Evolutionary conservation across 2,113 vertebrate genomes (phyloP).

Genomic region (Thymallus thymallus): DNA sequence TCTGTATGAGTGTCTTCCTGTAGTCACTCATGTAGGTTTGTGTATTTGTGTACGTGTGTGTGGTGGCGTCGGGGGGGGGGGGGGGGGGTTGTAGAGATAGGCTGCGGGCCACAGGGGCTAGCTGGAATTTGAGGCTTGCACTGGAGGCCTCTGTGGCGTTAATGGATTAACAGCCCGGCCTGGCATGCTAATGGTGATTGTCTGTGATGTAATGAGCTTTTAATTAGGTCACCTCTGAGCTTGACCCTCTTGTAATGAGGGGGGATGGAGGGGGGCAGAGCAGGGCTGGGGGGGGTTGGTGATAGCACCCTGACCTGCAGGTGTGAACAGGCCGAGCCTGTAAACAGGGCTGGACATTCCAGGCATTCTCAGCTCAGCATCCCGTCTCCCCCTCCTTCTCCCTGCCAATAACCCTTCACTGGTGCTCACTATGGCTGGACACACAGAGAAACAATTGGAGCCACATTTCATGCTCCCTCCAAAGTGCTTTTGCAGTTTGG

Average conservation of each 20-base stretch:
- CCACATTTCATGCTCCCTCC: constrained; percentile 69
- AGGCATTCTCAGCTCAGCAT: constrained; percentile 77
- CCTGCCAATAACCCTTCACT: constrained; percentile 62
- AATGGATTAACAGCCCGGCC: constrained; percentile 78
- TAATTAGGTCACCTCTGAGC: constrained; percentile 82
- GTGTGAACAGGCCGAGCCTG: constrained; percentile 76
- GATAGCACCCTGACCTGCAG: constrained; percentile 83
- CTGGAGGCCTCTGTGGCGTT: constrained; percentile 71
- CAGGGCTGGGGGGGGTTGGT: constrained; percentile 48
- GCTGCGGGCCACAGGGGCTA: constrained; percentile 43
- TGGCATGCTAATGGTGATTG: constrained; percentile 82
- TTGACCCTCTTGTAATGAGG: constrained; percentile 80
- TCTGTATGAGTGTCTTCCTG: background rate
- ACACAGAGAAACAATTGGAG: constrained; percentile 67
- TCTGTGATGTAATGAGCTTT: constrained; percentile 84
- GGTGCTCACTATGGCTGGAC: constrained; percentile 58
- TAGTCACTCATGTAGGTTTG: constrained; percentile 11
- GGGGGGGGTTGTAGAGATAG: no score
- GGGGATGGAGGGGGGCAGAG: constrained; percentile 26
- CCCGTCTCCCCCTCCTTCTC: constrained; percentile 61
- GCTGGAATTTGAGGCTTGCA: constrained; percentile 72
- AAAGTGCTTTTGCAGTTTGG: constrained; percentile 51
- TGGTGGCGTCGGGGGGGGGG: constrained; percentile 20
- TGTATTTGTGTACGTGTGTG: constrained; percentile 42
- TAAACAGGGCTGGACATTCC: constrained; percentile 81